Base-by-base conservation (phyloP, 2,888 invertebrate species). In the Cryptus viduatorius region DNA sequence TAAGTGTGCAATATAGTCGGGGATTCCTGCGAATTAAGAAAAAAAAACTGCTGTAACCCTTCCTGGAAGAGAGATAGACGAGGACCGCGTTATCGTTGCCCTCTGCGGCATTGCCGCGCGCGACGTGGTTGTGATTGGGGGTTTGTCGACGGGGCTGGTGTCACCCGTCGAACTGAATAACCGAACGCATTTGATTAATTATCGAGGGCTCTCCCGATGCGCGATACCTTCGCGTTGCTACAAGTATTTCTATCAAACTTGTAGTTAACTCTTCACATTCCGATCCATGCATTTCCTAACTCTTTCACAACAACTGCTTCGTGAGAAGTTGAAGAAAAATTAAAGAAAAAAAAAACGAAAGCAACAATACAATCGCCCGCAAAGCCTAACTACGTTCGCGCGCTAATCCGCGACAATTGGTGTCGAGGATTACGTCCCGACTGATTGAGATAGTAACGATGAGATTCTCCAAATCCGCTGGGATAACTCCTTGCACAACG, bases 1-100 rank as follows among this genome's bases (percentile, higher is more conserved):
- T 97, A 96, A 95, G 89, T 67, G 42, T 67, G 37, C 16, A n/a
- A 69, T 53, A 37, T 53, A 19, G 53, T 44, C 67, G 67, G 31
- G 72, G 42, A 61, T 48, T 31, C 72, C 77, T 42, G 59, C 77
- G 48, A 81, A n/a, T 19, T 48, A n/a, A 46, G 10, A 31, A 56
- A 65, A 59, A 29, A 46, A 65, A 82, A 79, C 68, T 79, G 84
- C 82, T 84, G 82, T 82, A 84, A 84, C 85, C 85, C 82, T 84
- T 83, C 80, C 82, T 82, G 75, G 78, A 72, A 84, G 76, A 71
- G 68, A 82, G 73, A 69, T 48, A 79, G 73, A 73, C 37, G 59
- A 80, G 68, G 65, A 79, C 71, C 67, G 65, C 65, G 76, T 80
- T 65, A 14, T 72, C 83, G 61, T 80, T 72, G 61, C 59, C 72